These are phyloP conservation scores for Harpegnathos saltator DNA, from an alignment of 1,140 invertebrate species.

Conservation along the genomic window DNA sequence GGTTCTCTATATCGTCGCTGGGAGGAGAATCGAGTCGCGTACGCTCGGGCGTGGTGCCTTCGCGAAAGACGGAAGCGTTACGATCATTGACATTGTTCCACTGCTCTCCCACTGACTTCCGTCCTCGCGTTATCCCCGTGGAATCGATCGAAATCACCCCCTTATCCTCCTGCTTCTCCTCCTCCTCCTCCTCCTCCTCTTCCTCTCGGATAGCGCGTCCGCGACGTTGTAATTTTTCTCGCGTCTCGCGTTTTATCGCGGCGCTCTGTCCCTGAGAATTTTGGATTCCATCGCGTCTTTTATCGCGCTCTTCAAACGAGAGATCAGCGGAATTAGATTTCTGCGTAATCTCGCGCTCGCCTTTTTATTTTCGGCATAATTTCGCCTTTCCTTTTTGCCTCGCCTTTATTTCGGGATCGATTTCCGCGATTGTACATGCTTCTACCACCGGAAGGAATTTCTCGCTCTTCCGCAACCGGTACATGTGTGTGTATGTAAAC, in stretches of 20 bases:
- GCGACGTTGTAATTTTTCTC: background rate
- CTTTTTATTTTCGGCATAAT: background rate
- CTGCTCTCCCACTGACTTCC: background rate
- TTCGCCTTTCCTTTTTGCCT: background rate
- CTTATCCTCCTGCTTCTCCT: background rate
- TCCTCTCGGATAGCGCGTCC: background rate
- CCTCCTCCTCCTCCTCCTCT: background rate
- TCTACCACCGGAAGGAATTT: background rate
- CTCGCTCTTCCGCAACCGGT: background rate
- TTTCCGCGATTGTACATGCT: background rate
- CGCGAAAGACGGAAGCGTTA: conserved; percentile 43
- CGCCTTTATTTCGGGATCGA: background rate
- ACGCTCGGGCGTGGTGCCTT: conserved; percentile 51
- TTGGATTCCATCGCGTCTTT: background rate
- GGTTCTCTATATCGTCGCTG: background rate
- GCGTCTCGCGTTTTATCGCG: background rate
- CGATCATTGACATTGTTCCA: conserved; percentile 53
- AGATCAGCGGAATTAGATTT: background rate
- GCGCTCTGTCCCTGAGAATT: too few relatives aligned
- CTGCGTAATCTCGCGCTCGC: background rate
- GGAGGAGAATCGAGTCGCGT: conserved; percentile 26
- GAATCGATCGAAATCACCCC: conserved; percentile 30
- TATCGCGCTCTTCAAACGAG: background rate
- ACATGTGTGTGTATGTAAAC: background rate
- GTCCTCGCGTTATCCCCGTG: background rate